Base-by-base conservation (phyloP, 30 jellyfish, hydroid and myxozoan species). In the Mastigias papua region DNA sequence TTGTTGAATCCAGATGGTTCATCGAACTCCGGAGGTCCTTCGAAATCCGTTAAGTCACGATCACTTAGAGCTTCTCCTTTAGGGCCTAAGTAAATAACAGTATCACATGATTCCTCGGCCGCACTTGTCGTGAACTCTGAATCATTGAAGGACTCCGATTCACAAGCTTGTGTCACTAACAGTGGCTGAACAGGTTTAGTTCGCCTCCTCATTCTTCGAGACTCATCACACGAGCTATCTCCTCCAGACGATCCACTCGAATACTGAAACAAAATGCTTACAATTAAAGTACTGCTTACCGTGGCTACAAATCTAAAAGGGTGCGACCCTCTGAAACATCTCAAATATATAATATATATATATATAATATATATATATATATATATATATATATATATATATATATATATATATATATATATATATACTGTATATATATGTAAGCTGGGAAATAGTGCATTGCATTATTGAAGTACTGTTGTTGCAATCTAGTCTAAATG, bases 41-140 rank as follows among this genome's bases (percentile, higher is more conserved):
- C 98, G 69, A 89, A 89, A 61, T 94, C 98, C 8, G 98, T 83
- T 64, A 94, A 75, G 23, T 94, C 98, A n/a, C 82, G 90, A 74
- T 94, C 98, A 71, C 95, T 89, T 34, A 94, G 51, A 34, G 76
- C 86, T 48, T 89, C 95, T 15, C 95, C 95, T 61, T 79, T 76
- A 25, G 97, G 94, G 33, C 98, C 98, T 35, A 94, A 85, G 74
- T 94, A 94, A 46, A 94, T 94, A 0, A 94, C 98, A 20, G 98
- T 94, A 48, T 94, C 98, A 49, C 98, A 94, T 27, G 98, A 94
- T 67, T 94, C 98, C 74, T 94, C 98, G 29, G 98, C 98, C 9
- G 98, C 98, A 35, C 97, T 89, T 30, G 98, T 89, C 30, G 98
- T 88, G 46, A 94, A 94, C 82, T 94, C 98, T 19, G 98, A 94